Base-by-base conservation (phyloP, 1,140 invertebrate genomes). In the Drosophila jambulina region DNA sequence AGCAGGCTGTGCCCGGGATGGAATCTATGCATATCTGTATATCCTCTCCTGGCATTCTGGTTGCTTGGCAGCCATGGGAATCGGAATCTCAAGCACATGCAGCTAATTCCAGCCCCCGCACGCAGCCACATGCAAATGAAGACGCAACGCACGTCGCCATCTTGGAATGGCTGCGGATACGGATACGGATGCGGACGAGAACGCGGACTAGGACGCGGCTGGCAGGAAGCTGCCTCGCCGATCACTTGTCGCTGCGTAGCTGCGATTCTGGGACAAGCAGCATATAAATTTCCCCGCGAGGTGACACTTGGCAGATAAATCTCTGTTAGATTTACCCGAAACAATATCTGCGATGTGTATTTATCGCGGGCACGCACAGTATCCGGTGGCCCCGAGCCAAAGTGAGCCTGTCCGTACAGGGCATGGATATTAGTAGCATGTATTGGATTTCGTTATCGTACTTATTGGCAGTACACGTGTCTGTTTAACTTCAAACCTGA, bases 301-400 rank as follows among this genome's bases (percentile, higher is more conserved):
- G 63, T 90, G 86, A 90, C 85, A 90, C 75, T 90, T 79, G 78
- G 70, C 85, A 85, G 85, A 91, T 91, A 90, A 90, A 90, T 90
- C 86, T 90, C 62, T 77, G 71, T 74, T 77, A 78, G 81, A 84
- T 76, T 85, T 76, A 62, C 57, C 67, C 74, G 75, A 76, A 90
- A 82, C 85, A 81, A 84, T 75, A 80, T 80, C 77, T 80, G 68
- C 68, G 60, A 79, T 80, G 76, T 61, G 77, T 79, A 79, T 79
- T 79, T 79, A 79, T 74, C 61, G 67, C 48, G 48, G 40, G 54
- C 75, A 63, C 65, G 43, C 65, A 45, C 75, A 51, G 38, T 48
- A 68, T 78, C 64, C 64, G 36, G 63, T 77, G 45, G 64, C 64
- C 75, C 12, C 21, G 27, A 27, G 53, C 4, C 34, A 49, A 53